These are phyloP conservation scores for Patagioenas fasciata DNA, from an alignment of 2,113 vertebrate genomes.

Conservation along the genomic window DNA sequence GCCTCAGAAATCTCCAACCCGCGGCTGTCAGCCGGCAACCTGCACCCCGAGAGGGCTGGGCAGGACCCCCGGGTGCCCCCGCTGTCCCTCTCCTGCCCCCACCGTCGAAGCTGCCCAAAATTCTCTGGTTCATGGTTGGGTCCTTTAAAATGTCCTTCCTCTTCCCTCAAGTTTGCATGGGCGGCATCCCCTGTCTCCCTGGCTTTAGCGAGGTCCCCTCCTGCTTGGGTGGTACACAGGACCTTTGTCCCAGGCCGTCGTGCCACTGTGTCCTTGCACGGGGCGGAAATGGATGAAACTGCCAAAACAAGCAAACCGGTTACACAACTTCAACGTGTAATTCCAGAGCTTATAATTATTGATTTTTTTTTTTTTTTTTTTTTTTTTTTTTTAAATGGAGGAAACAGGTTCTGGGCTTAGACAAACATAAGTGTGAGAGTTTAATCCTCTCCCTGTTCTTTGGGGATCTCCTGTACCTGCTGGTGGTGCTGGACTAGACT, in stretches of 20 bases:
- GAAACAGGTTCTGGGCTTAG: not conserved
- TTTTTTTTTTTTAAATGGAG: not conserved
- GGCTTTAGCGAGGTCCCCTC: not conserved
- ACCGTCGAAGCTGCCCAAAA: no score
- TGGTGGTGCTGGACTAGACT: not conserved
- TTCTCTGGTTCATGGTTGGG: fast-evolving
- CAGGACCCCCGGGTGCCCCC: no score
- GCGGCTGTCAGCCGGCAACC: no score
- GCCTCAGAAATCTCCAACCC: not conserved
- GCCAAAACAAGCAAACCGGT: not conserved
- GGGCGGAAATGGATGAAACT: not conserved
- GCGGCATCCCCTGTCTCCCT: not conserved
- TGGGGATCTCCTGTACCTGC: not conserved
- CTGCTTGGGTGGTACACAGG: not conserved
- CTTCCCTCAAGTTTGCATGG: fast-evolving
- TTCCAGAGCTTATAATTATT: not conserved
- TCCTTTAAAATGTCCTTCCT: not conserved
- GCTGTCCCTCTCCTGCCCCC: no score
- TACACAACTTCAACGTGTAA: not conserved
- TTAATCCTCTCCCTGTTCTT: not conserved
- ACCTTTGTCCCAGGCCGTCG: not conserved
- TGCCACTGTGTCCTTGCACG: not conserved
- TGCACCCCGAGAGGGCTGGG: no score
- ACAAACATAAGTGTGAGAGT: not conserved
- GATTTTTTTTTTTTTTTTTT: not conserved